Percentiles rank a stretch among this genome's conserved stretches.
Evolutionary conservation across 1,140 invertebrate genomes (phyloP).

Genomic region (Drosophila quadrilineata): DNA sequence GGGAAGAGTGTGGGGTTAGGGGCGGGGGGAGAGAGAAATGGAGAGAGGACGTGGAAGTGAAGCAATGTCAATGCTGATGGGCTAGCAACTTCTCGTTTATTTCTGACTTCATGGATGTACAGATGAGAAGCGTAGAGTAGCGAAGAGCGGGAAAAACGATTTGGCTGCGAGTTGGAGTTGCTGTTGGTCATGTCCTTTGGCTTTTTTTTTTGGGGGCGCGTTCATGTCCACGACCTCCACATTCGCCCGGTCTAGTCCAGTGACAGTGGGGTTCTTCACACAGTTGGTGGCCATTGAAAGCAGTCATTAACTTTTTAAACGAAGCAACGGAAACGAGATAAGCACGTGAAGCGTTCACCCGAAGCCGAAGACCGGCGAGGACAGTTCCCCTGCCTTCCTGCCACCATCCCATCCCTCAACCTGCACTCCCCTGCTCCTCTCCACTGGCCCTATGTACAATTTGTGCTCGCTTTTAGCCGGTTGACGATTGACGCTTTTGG

Average conservation of each 20-base stretch:
- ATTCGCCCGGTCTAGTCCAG: too few relatives aligned
- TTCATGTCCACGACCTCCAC: too few relatives aligned
- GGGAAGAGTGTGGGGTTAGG: too few relatives aligned
- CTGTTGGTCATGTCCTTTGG: slow-evolving; percentile 5
- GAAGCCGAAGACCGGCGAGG: neutral
- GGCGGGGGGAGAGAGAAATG: too few relatives aligned
- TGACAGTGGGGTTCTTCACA: slow-evolving; percentile 16
- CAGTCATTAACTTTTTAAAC: slow-evolving; percentile 79
- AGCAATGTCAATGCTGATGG: slow-evolving; percentile 39
- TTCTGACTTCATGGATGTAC: neutral
- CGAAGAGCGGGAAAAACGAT: too few relatives aligned
- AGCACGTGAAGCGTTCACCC: slow-evolving; percentile 64
- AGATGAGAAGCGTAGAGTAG: too few relatives aligned
- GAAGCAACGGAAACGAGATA: slow-evolving; percentile 77
- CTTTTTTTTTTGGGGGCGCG: too few relatives aligned
- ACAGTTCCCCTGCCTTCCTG: neutral
- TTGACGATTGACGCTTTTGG: slow-evolving; percentile 35
- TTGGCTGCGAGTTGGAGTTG: too few relatives aligned
- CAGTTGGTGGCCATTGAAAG: slow-evolving; percentile 65
- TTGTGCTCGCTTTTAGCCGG: neutral
- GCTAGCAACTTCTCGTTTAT: neutral
- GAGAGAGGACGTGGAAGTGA: neutral
- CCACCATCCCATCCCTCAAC: too few relatives aligned
- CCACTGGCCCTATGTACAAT: too few relatives aligned
- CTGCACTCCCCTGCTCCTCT: neutral